These are phyloP conservation scores for Hydrozoanthus tunicans DNA, from an alignment of 64 coral and sea anemone genomes.

Conservation along the genomic window DNA sequence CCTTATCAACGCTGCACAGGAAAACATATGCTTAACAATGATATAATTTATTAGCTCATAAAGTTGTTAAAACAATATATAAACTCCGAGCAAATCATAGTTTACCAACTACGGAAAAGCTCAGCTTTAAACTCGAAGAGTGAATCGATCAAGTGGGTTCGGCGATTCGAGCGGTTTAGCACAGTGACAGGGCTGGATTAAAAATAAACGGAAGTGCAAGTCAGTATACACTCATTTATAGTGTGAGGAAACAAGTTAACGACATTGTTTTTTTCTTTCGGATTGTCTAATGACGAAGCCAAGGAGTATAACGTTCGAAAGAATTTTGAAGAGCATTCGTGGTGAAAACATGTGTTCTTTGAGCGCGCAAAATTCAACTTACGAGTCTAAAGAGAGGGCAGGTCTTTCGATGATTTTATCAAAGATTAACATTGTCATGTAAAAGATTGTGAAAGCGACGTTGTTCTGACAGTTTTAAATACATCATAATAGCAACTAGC, in stretches of 20 bases:
- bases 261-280: conserved; percentile 31
- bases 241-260: conserved; percentile 9
- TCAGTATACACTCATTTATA: conserved; percentile 21
- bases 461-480: too few species aligned
- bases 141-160: not conserved
- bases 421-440: too few species aligned
- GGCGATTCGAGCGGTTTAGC: conserved; percentile 15
- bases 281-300: not conserved
- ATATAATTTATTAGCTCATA: too few species aligned
- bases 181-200: not conserved
- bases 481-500: too few species aligned
- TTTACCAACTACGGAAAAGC: conserved; percentile 24
- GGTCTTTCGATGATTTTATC: conserved; percentile 32
- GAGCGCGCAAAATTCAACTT: conserved; percentile 14
- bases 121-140: conserved; percentile 42
- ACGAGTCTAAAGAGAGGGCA: not conserved
- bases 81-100: not conserved
- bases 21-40: too few species aligned
- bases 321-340: not conserved
- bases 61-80: too few species aligned
- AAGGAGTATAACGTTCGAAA: not conserved
- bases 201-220: not conserved
- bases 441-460: too few species aligned
- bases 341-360: conserved; percentile 19
- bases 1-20: too few species aligned